Percentiles rank a stretch among this genome's conserved stretches.
Evolutionary conservation across 2,113 vertebrate genomes (phyloP).

Genomic region (Ranitomeya variabilis): DNA sequence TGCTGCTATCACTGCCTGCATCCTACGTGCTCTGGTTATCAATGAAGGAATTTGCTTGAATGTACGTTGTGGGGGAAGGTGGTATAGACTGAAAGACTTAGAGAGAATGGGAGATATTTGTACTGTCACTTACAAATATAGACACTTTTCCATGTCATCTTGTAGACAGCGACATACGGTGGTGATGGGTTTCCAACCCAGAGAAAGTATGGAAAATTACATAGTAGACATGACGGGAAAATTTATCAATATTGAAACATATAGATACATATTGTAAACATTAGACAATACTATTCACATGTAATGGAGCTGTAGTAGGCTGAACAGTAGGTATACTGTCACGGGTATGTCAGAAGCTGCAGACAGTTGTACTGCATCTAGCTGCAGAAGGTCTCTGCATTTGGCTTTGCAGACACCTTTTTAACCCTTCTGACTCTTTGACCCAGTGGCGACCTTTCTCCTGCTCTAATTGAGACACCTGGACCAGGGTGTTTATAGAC

Average conservation of each 20-base stretch:
- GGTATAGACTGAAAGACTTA: slow-evolving; percentile 42
- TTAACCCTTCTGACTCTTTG: too few relatives aligned
- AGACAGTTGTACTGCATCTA: too few relatives aligned
- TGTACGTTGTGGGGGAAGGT: slow-evolving; percentile 49
- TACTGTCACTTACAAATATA: slow-evolving; percentile 14
- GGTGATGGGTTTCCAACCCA: not conserved
- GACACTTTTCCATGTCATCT: not conserved
- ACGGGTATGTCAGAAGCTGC: too few relatives aligned
- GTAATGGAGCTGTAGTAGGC: too few relatives aligned
- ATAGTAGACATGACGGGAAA: not conserved
- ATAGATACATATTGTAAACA: not conserved
- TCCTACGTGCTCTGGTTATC: slow-evolving; percentile 51
- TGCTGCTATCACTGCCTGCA: slow-evolving; percentile 52
- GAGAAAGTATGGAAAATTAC: not conserved
- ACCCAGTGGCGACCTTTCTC: too few relatives aligned
- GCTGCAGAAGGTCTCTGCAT: too few relatives aligned
- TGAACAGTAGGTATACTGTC: too few relatives aligned
- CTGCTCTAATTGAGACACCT: too few relatives aligned
- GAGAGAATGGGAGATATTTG: not conserved
- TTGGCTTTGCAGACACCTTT: too few relatives aligned
- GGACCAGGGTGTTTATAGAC: too few relatives aligned
- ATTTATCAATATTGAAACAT: not conserved
- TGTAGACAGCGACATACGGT: not conserved
- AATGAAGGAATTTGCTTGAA: slow-evolving; percentile 53
- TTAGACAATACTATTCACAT: not conserved